Conservation (phyloP, 2,888 invertebrate genomes). For the Amiota minor region DNA sequence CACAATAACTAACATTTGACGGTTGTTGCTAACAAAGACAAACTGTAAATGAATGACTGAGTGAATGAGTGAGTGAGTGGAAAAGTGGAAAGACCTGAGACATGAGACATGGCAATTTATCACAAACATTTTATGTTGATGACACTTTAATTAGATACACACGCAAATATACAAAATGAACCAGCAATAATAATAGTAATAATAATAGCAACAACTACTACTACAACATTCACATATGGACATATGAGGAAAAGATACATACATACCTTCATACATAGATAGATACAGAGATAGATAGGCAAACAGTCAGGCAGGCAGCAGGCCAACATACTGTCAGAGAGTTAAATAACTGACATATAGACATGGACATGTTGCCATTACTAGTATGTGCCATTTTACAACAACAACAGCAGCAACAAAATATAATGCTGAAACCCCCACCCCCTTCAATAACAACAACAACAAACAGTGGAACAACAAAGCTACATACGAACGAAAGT, state of each 20-base stretch:
- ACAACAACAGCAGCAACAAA: background rate
- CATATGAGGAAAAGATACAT: too few relatives aligned
- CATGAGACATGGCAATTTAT: slow-evolving; percentile 64
- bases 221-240: slow-evolving; percentile 23
- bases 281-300: slow-evolving; percentile 42
- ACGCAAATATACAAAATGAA: slow-evolving; percentile 45
- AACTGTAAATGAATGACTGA: background rate
- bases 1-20: slow-evolving; percentile 57
- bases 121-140: slow-evolving; percentile 64
- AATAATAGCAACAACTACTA: too few relatives aligned
- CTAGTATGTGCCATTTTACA: slow-evolving; percentile 19
- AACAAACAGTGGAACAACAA: slow-evolving; percentile 6
- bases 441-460: slow-evolving; percentile 24
- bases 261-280: too few relatives aligned
- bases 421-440: background rate
- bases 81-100: background rate
- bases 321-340: slow-evolving; percentile 27
- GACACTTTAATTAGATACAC: slow-evolving; percentile 67
- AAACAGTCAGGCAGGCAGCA: slow-evolving; percentile 3
- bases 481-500: slow-evolving; percentile 3
- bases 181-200: too few relatives aligned
- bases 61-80: background rate
- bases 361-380: slow-evolving; percentile 15
- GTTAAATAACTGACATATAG: slow-evolving; percentile 14
- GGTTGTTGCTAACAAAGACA: slow-evolving; percentile 48